Base-by-base conservation (phyloP, 1,140 invertebrate genomes). In the Drosophila repletoides region DNA sequence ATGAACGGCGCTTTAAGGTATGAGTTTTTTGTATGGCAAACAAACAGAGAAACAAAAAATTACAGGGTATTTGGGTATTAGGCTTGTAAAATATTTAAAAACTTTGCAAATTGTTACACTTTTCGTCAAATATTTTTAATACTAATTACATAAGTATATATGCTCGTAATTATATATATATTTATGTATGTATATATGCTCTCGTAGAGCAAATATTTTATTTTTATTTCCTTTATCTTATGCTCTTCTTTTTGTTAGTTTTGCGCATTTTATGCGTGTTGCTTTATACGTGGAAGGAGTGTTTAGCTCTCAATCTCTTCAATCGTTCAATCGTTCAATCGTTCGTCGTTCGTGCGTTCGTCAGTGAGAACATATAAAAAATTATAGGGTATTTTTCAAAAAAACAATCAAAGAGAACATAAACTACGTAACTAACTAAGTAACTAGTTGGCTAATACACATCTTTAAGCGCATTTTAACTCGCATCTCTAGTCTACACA, bases 241-340 rank as follows among this genome's bases (percentile, higher is more conserved):
- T 61, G 7, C 26, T 72, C 43, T 40, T 49, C 31, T 10, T 29
- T 64, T 34, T 51, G 40, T 74, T 41, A 63, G 46, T 60, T 71
- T 84, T 86, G 71, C 80, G 79, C 80, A 84, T 84, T 84, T 75
- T 72, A 84, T 84, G 80, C 80, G 70, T 80, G 75, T 84, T 84
- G 80, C 80, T 84, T 84, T 75, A 55, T 72, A 72, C 43, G 67
- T 84, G 80, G 80, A 84, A 84, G 80, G 80, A 84, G 75, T 86
- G 21, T 81, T 64, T 79, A 75, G 75, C 75, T 80, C 49, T 5
- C 49, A 36, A 28, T 38, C 10, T 38, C 6, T 17, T 24, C 38
- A 24, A 41, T 9, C 19, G 24, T 26, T 21, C 51, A 45, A 45
- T 48, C 10, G 5, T 24, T 14, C 34, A 6, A 7, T 38, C 9